phyloP scores from a whole-genome alignment of 1,140 invertebrate genomes.

The Sinonovacula constricta region DNA sequence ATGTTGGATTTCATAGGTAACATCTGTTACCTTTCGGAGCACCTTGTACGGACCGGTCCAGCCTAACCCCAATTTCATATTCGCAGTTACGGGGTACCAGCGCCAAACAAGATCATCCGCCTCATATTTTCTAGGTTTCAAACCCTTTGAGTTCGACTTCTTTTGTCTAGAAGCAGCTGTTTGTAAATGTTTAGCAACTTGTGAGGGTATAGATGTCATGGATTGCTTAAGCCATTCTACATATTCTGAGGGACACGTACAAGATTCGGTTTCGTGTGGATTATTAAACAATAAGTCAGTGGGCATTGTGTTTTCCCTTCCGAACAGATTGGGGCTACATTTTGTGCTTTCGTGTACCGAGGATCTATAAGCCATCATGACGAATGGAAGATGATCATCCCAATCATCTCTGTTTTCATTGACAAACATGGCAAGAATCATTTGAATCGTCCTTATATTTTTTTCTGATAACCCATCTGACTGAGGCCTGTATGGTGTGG shows the following conservation, averaged over 20 bases:
- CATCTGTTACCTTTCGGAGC: constrained; percentile 8
- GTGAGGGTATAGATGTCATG: constrained; percentile 10
- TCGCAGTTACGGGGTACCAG: constrained; percentile 9
- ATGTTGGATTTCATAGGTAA: constrained; percentile 21
- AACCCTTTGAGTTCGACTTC: background rate
- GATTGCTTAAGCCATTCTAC: background rate
- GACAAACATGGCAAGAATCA: constrained; percentile 42
- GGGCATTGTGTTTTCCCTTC: constrained; percentile 3
- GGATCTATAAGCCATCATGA: constrained; percentile 52
- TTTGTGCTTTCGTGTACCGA: constrained; percentile 50
- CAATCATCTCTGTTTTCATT: constrained; percentile 52
- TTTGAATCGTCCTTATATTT: constrained; percentile 52
- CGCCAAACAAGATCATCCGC: constrained; percentile 16
- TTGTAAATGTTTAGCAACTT: constrained; percentile 3
- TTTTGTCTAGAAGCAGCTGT: background rate
- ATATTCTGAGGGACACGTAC: constrained; percentile 7
- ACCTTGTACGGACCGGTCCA: constrained; percentile 19
- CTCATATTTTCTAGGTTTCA: too few species aligned
- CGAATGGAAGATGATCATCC: constrained; percentile 52
- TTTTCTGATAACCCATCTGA: constrained; percentile 60
- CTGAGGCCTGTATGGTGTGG: constrained; percentile 58
- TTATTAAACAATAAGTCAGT: constrained; percentile 29
- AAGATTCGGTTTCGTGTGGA: background rate
- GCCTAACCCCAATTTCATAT: constrained; percentile 1
- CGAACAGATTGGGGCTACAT: constrained; percentile 44